Base-by-base conservation (phyloP, 2,797 vertebrate genomes). In the Naso thynnoides region DNA sequence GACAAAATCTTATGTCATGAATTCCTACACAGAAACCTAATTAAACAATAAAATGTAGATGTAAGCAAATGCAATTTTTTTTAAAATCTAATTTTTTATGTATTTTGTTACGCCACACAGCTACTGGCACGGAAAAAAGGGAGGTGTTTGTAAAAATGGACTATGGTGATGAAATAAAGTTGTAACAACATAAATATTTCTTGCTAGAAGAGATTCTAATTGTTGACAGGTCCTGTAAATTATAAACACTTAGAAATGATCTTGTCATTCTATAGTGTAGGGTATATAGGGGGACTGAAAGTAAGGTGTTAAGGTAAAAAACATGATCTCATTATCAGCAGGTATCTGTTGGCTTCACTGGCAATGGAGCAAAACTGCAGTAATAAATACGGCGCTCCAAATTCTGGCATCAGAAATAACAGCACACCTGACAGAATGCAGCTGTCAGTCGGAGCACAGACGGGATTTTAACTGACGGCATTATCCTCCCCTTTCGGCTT, bases 381-480 rank as follows among this genome's bases (percentile, higher is more conserved):
- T 53, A 66, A 77, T 59, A 62, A 77, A 72, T 9, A 29, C 19
- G 19, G 27, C 6, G 60, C 62, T 77, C 58, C 38, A 23, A 36
- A 67, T 68, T 68, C 66, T 56, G 21, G 7, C 42, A 48, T 49
- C 78, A 61, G 69, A 85, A 86, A 79, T 47, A 86, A 75, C 78
- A 70, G 76, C 84, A 57, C 79, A 85, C 82, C 82, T 86, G 81
- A 81, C 66, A 78, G 69, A 87, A 79, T 56, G 65, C 81, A 83
- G 82, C 83, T 86, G 87, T 85, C 83, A 82, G 66, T 83, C 21
- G 18, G 31, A 66, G 59, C 7, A 0, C 24, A 88, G 67, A 73
- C 53, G 8, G 73, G 68, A 83, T 61, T 70, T 84, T 68, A 82
- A 78, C 76, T 83, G 83, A 88, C 63, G 74, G 69, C 77, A 52